Conservation (phyloP, 2,113 vertebrate genomes). For the Callocephalon fimbriatum region DNA sequence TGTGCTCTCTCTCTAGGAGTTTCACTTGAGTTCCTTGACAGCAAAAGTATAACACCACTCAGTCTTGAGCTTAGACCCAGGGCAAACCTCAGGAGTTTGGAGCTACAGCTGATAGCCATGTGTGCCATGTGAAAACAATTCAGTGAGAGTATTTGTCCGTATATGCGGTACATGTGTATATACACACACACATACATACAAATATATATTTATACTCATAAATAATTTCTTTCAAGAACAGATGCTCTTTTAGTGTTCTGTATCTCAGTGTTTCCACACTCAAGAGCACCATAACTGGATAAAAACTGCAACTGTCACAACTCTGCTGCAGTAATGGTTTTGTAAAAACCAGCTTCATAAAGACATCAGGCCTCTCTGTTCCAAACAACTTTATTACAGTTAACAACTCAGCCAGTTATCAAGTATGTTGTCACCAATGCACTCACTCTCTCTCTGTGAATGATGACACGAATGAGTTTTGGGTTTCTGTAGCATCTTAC, state of each 20-base stretch:
- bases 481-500: background rate
- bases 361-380: constrained; percentile 3
- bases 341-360: constrained; percentile 1
- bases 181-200: background rate
- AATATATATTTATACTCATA: background rate
- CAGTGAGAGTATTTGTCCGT: background rate
- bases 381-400: constrained; percentile 8
- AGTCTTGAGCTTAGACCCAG: background rate
- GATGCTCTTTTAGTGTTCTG: background rate
- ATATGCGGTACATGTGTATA: background rate
- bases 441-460: background rate
- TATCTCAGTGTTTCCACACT: background rate
- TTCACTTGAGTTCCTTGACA: background rate
- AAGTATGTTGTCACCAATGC: background rate
- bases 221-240: background rate
- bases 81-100: background rate
- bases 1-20: background rate
- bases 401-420: constrained; percentile 36
- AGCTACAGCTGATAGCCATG: background rate
- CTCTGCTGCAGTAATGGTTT: background rate
- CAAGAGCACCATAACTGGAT: background rate
- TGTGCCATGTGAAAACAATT: background rate
- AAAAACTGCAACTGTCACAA: background rate
- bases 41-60: background rate
- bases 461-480: background rate